Base-by-base conservation (phyloP, 2,797 vertebrate species). In the Geotrypetes seraphini region DNA sequence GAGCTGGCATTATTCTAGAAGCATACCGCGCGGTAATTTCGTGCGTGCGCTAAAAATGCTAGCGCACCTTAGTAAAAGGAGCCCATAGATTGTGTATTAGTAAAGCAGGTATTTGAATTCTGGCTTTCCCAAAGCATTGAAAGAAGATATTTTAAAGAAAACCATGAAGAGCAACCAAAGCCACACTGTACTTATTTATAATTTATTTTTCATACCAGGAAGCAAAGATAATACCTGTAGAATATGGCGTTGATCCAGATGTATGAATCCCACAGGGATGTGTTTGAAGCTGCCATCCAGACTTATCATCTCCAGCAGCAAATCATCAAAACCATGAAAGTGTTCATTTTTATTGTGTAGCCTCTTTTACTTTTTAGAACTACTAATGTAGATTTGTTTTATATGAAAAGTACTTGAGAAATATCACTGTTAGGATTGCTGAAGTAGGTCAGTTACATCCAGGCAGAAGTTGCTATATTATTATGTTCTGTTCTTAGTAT, bases 191-290 rank as follows among this genome's bases (percentile, higher is more conserved):
- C n/a, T n/a, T n/a, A n/a, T n/a, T n/a, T n/a, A n/a, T n/a, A n/a
- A n/a, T n/a, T n/a, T n/a, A n/a, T n/a, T n/a, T n/a, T n/a, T n/a
- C 14, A 63, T 57, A 3, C 20, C 69, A 96, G 92, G 90, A 12
- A 94, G 92, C 79, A 96, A 94, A 69, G 92, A 98, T 51, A 95
- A 96, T 62, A 93, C 91, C 36, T 97, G 92, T 36, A 78, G 87
- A 59, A 88, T 96, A 73, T 97, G 93, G 93, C 78, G 58, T 33
- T 96, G 75, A 89, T 6, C n/a, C n/a, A n/a, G n/a, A n/a, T n/a
- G n/a, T n/a, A n/a, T n/a, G n/a, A n/a, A n/a, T n/a, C n/a, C n/a
- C n/a, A n/a, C n/a, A n/a, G n/a, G n/a, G 10, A 18, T 29, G 19
- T 20, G 12, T 19, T 13, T 16, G 12, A 4, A 21, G 12, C 3